Percentiles rank a stretch among this genome's conserved stretches.
phyloP scores from a whole-genome alignment of 2,797 vertebrate species.

The Sebastes kiyomatsui region DNA sequence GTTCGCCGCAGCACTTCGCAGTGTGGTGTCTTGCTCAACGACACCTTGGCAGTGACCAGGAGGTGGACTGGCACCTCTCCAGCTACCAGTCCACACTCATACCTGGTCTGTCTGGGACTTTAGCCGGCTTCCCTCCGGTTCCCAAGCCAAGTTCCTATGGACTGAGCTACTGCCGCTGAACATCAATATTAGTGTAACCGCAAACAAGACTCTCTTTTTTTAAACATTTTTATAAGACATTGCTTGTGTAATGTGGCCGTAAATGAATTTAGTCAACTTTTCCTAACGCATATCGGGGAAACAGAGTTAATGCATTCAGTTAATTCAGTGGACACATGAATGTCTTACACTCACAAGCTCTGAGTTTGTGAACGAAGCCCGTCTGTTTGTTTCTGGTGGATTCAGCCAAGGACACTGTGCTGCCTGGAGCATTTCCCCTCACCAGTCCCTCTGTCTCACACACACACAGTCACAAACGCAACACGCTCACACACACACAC shows the following conservation, averaged over 20 bases:
- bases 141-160: too few species aligned
- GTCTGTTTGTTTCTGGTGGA: slow-evolving; percentile 25
- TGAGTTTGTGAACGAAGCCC: background rate
- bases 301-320: background rate
- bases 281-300: background rate
- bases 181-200: background rate
- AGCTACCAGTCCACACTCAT: too few species aligned
- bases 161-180: background rate
- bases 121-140: too few species aligned
- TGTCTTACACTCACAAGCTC: background rate
- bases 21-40: too few species aligned
- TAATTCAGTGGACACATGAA: background rate
- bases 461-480: slow-evolving; percentile 13
- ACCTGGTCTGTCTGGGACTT: too few species aligned
- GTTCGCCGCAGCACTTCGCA: too few species aligned
- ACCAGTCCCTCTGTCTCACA: slow-evolving; percentile 11
- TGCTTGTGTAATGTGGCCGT: too few species aligned
- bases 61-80: too few species aligned
- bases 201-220: background rate
- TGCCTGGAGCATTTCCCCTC: slow-evolving; percentile 22
- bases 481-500: background rate
- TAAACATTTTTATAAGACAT: background rate
- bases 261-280: background rate
- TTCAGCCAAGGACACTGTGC: slow-evolving; percentile 48
- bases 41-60: too few species aligned